Conservation (phyloP, 1,140 invertebrate genomes). For the Daktulosphaira vitifoliae region DNA sequence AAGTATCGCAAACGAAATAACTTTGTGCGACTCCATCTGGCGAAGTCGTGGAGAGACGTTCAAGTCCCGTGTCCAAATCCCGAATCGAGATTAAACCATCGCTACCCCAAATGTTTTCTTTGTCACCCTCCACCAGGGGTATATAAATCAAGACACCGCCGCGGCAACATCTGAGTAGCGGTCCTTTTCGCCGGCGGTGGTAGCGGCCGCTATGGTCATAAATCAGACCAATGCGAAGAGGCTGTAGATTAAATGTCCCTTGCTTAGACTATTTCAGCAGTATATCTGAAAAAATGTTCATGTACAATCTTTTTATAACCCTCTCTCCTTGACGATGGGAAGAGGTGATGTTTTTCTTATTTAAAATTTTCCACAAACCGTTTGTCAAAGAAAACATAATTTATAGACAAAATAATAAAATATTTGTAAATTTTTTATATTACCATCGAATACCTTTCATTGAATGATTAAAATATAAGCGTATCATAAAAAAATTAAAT, state of each 20-base stretch:
- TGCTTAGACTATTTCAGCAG: background rate
- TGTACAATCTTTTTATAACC: too few species aligned
- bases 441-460: too few species aligned
- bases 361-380: too few species aligned
- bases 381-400: too few species aligned
- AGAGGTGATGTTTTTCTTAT: too few species aligned
- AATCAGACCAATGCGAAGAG: slow-evolving; percentile 1
- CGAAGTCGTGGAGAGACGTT: background rate
- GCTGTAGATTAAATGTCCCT: background rate
- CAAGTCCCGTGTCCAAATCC: slow-evolving; percentile 22
- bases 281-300: slow-evolving; percentile 5
- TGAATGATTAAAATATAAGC: too few species aligned
- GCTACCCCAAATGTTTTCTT: slow-evolving; percentile 6
- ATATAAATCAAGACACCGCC: slow-evolving; percentile 23
- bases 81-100: slow-evolving; percentile 30
- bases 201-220: slow-evolving; percentile 15
- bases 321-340: too few species aligned
- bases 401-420: too few species aligned
- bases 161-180: too few species aligned
- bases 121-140: slow-evolving; percentile 14
- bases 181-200: background rate
- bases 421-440: too few species aligned
- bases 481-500: too few species aligned
- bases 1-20: background rate
- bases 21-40: background rate